These are phyloP conservation scores for Smittia aterrima DNA, from an alignment of 2,888 invertebrate genomes.

Conservation along the genomic window DNA sequence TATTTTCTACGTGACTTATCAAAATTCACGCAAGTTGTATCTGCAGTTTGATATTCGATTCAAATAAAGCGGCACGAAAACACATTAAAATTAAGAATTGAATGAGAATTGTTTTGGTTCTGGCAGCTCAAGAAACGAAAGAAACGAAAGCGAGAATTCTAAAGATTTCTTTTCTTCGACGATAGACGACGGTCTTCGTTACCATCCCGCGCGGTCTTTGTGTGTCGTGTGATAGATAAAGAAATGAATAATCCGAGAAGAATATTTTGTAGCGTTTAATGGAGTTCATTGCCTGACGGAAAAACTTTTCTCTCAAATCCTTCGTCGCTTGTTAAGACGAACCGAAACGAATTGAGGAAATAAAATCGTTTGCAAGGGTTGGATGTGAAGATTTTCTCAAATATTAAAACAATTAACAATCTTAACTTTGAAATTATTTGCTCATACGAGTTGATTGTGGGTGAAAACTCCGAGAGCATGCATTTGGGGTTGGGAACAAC, in stretches of 20 bases:
- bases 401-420: constrained; percentile 39
- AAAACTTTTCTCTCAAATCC: neutral
- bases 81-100: constrained; percentile 41
- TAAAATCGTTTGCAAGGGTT: neutral
- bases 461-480: neutral
- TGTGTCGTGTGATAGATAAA: no score
- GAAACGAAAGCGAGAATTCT: neutral
- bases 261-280: no score
- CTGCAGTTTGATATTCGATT: constrained; percentile 39
- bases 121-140: neutral
- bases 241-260: no score
- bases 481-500: neutral
- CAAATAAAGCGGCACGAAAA: constrained; percentile 38
- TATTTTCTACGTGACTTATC: constrained; percentile 41
- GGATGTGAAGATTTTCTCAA: neutral
- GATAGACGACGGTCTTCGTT: neutral
- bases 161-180: neutral
- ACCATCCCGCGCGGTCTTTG: no score
- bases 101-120: constrained; percentile 22
- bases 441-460: constrained; percentile 23
- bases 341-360: neutral
- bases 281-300: neutral
- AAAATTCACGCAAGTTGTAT: constrained; percentile 41
- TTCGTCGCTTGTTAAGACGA: neutral
- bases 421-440: constrained; percentile 35